Evolutionary conservation across 1,140 invertebrate genomes (phyloP).

Genomic region (Lordiphosa mommai): DNA sequence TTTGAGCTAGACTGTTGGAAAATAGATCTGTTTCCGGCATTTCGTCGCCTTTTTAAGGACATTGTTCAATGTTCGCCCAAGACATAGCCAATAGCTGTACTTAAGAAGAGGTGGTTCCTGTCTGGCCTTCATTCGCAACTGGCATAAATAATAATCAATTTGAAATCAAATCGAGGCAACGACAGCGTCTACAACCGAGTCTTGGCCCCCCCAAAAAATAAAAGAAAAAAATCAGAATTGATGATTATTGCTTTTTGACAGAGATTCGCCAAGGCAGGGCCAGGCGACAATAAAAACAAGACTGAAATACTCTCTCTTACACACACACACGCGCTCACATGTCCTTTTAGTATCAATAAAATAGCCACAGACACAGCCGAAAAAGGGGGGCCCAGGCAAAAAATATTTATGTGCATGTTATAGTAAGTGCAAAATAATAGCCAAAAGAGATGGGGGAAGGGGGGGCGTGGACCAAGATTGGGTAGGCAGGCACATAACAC

Average conservation of each 20-base stretch:
- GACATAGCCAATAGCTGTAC: not conserved
- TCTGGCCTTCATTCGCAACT: conserved; percentile 23
- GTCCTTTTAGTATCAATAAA: conserved; percentile 77
- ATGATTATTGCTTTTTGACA: conserved; percentile 80
- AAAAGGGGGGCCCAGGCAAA: conserved; percentile 33
- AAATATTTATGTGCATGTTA: conserved; percentile 79
- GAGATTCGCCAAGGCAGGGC: conserved; percentile 47
- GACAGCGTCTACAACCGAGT: conserved; percentile 18
- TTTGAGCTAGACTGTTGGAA: too few relatives aligned
- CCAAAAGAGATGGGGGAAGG: conserved; percentile 27
- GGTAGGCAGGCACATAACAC: conserved; percentile 40
- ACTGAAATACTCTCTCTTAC: conserved; percentile 6
- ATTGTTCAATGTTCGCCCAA: too few relatives aligned
- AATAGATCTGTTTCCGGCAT: too few relatives aligned
- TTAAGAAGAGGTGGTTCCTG: conserved; percentile 12
- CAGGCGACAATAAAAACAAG: conserved; percentile 68
- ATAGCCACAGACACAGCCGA: conserved; percentile 51
- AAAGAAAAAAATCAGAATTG: conserved; percentile 75
- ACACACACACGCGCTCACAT: conserved; percentile 30
- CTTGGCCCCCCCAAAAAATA: conserved; percentile 5
- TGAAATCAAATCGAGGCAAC: conserved; percentile 66
- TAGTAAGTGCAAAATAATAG: conserved; percentile 80
- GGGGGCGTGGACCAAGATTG: conserved; percentile 1
- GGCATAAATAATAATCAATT: conserved; percentile 79
- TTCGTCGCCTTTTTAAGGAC: too few relatives aligned